phyloP scores from a whole-genome alignment of 2,888 invertebrate genomes.

The Tetranychus truncatus region DNA sequence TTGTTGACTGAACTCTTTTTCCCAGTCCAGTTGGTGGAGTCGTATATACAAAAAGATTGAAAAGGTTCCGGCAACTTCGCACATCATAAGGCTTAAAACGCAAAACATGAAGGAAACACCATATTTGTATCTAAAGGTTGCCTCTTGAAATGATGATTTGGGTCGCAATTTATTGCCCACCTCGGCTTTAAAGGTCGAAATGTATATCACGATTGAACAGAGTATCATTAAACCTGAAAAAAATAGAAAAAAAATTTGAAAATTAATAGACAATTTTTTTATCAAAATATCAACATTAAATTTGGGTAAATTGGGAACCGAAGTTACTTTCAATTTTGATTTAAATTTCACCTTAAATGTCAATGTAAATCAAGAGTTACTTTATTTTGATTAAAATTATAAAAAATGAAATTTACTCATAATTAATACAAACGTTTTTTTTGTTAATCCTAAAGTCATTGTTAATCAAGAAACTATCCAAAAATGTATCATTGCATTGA shows the following conservation, averaged over 20 bases:
- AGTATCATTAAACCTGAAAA: slow-evolving; percentile 64
- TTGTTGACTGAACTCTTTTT: slow-evolving; percentile 18
- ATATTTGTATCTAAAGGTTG: slow-evolving; percentile 37
- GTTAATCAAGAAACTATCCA: too few relatives aligned
- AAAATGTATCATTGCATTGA: too few relatives aligned
- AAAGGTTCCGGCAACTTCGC: slow-evolving; percentile 64
- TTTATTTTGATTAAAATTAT: too few relatives aligned
- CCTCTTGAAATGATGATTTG: slow-evolving; percentile 48
- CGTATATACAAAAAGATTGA: slow-evolving; percentile 71
- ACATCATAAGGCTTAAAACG: slow-evolving; percentile 61
- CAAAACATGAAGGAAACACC: slow-evolving; percentile 72
- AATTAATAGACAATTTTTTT: background rate
- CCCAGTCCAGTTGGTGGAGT: slow-evolving; percentile 38
- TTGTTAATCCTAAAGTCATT: too few relatives aligned
- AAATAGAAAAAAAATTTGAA: background rate
- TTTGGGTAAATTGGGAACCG: too few relatives aligned
- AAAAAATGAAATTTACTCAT: too few relatives aligned
- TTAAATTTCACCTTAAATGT: too few relatives aligned
- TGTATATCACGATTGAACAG: slow-evolving; percentile 76
- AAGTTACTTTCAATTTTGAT: too few relatives aligned
- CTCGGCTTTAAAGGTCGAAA: slow-evolving; percentile 76
- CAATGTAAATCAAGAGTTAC: too few relatives aligned
- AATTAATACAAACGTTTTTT: too few relatives aligned
- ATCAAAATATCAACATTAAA: too few relatives aligned
- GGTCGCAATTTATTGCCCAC: slow-evolving; percentile 67